Evolutionary conservation across 2,888 invertebrate genomes (phyloP).

Genomic region (Dinocampus coccinellae): DNA sequence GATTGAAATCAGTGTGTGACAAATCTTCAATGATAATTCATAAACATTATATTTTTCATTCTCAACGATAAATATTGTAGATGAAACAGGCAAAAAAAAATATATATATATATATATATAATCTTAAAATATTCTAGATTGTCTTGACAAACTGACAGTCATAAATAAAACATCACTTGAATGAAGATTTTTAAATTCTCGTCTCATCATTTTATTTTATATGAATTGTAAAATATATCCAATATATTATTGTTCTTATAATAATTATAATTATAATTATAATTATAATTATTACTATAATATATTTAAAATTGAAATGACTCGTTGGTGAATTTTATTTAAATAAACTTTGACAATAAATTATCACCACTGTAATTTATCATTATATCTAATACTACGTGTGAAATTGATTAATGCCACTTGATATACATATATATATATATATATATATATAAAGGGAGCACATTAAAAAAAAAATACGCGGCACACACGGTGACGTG

Average conservation of each 20-base stretch:
- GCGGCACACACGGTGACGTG: slow-evolving; percentile 49
- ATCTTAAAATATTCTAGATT: slow-evolving; percentile 6
- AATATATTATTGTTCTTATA: background rate
- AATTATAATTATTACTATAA: background rate
- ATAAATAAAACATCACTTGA: slow-evolving; percentile 11
- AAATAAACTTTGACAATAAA: background rate
- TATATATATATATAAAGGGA: too few relatives aligned
- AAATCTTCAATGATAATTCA: background rate
- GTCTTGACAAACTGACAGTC: slow-evolving; percentile 10
- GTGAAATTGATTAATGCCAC: slow-evolving; percentile 17
- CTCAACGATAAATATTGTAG: background rate
- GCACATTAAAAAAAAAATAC: slow-evolving; percentile 28
- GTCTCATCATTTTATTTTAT: slow-evolving; percentile 14
- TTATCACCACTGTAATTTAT: background rate
- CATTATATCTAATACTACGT: background rate
- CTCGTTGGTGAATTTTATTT: background rate
- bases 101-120: background rate
- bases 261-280: background rate
- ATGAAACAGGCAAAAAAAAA: background rate
- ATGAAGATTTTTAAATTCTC: background rate
- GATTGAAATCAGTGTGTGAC: background rate
- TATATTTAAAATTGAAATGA: too few relatives aligned
- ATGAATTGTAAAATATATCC: background rate
- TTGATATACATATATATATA: slow-evolving; percentile 7
- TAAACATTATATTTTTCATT: background rate